Evolutionary conservation across 2,113 vertebrate genomes (phyloP).

Genomic region (Buteo buteo): DNA sequence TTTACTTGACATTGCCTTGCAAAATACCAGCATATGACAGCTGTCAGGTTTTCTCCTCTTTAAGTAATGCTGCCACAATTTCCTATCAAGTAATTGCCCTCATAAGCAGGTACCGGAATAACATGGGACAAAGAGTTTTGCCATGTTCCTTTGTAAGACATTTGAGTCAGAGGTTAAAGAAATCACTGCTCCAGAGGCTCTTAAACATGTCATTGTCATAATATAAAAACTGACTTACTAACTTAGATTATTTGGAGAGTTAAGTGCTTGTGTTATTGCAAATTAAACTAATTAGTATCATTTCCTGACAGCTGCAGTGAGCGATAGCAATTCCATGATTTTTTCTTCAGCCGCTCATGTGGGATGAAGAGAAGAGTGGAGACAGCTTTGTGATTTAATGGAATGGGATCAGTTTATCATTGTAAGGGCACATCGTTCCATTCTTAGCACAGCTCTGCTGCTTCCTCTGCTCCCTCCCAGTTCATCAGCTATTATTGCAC

Average conservation of each 20-base stretch:
- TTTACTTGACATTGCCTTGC: background rate
- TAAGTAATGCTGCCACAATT: background rate
- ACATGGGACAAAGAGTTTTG: conserved; percentile 24
- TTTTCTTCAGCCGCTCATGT: conserved; percentile 67
- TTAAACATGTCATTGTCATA: conserved; percentile 69
- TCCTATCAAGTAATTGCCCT: conserved; percentile 41
- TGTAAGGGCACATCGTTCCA: conserved; percentile 56
- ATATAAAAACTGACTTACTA: conserved; percentile 75
- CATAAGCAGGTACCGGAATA: conserved; percentile 43
- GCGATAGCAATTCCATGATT: conserved; percentile 71
- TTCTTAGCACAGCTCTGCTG: conserved; percentile 25
- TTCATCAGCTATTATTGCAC: conserved; percentile 52
- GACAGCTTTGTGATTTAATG: conserved; percentile 73
- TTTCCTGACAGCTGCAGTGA: conserved; percentile 81
- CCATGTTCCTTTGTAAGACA: conserved; percentile 42
- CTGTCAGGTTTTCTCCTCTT: background rate
- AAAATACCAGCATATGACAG: background rate
- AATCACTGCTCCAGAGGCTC: conserved; percentile 66
- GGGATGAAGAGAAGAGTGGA: conserved; percentile 59
- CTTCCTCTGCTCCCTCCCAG: background rate
- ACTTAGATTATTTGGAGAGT: conserved; percentile 81
- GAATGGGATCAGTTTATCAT: conserved; percentile 70
- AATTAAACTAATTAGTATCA: conserved; percentile 82
- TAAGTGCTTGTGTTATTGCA: conserved; percentile 83
- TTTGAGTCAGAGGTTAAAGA: conserved; percentile 74